These are phyloP conservation scores for Amazona vittata DNA, from an alignment of 2,113 vertebrate species.

Conservation along the genomic window DNA sequence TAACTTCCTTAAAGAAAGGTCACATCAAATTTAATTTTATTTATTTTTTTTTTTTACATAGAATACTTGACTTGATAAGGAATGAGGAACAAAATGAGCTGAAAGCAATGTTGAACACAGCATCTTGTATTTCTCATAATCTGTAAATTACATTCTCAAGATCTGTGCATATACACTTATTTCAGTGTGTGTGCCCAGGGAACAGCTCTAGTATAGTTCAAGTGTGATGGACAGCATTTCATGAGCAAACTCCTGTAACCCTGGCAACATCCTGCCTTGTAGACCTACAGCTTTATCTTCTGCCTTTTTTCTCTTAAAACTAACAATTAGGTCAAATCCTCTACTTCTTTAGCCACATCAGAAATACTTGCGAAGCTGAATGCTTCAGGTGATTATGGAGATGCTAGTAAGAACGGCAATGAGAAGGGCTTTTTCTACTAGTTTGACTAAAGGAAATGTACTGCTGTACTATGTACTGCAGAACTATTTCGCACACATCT, in stretches of 20 bases:
- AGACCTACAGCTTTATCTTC: not conserved
- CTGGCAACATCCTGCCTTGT: not conserved
- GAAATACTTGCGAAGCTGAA: not conserved
- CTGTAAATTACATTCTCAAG: not conserved
- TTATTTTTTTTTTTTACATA: not conserved
- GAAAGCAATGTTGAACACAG: not conserved
- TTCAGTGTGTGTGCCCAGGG: not conserved
- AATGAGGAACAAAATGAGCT: not conserved
- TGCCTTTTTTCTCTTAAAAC: not conserved
- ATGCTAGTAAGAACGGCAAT: not conserved
- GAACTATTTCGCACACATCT: not conserved
- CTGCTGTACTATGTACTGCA: not conserved
- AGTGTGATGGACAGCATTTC: not conserved
- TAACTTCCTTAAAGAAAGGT: not conserved
- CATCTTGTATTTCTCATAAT: not conserved
- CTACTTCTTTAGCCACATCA: not conserved
- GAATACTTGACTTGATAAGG: not conserved
- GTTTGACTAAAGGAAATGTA: not conserved
- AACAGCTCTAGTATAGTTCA: not conserved
- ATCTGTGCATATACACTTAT: not conserved
- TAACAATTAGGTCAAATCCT: not conserved
- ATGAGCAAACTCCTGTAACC: not conserved
- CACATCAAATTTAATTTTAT: not conserved
- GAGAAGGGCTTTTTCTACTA: not conserved
- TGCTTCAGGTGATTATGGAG: not conserved